Base-by-base conservation (phyloP, 2,113 vertebrate species). In the Tyto alba region DNA sequence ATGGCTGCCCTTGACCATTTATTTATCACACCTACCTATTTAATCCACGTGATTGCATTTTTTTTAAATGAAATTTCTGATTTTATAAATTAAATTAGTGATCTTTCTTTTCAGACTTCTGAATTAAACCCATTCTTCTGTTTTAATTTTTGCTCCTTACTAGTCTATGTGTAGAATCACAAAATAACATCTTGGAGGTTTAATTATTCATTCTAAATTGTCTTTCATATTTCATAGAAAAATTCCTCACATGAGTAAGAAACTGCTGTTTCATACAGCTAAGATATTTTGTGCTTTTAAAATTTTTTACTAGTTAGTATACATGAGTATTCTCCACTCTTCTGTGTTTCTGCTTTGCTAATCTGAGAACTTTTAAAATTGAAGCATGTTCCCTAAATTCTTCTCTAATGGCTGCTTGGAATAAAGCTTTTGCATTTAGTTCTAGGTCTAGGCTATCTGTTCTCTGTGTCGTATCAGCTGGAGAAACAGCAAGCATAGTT, bases 401-500 rank as follows among this genome's bases (percentile, higher is more conserved):
- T 69, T 88, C n/a, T 57, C n/a, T 43, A 38, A n/a, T 55, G 80
- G 36, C 29, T 81, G 45, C 57, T 82, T 67, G 72, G 26, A 76
- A 52, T 77, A 88, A 90, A 85, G 27, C 63, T 84, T 90, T 75
- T 71, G 27, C 53, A 22, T 74, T 69, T 80, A 74, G 26, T 85
- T 75, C 56, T 80, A 89, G 90, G 59, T 56, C 83, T 48, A 71
- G 36, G 25, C 56, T 88, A 52, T 89, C 55, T 73, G 36, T 85
- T 90, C 41, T 80, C n/a, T 74, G 26, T 71, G 52, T 85, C 59
- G 2, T 75, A 93, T 78, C 83, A 81, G 79, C 82, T 88, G 79
- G 50, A 81, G 47, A 84, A 92, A 94, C 82, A 94, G 79, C 52
- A 89, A 97, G 30, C 34, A 7, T 62, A 83, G 55, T 84, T 95